Evolutionary conservation across 1,140 invertebrate genomes (phyloP).

Genomic region (Papilio polytes): DNA sequence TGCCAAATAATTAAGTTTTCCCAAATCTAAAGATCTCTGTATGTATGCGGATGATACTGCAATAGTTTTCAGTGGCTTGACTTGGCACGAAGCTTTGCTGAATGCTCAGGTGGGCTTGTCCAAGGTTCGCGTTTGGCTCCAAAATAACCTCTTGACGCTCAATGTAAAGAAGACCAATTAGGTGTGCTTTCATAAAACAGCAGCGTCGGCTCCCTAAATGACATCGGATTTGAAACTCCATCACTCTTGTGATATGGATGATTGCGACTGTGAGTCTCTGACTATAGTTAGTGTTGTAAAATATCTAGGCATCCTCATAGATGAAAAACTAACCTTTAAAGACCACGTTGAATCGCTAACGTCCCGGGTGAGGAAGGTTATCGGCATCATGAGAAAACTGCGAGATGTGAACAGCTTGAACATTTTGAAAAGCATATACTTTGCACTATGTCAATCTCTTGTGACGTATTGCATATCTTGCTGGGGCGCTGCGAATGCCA

Average conservation of each 20-base stretch:
- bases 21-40: too few relatives aligned
- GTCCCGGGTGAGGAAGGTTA: background rate
- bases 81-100: background rate
- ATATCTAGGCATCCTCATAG: background rate
- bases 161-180: slow-evolving; percentile 4
- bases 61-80: background rate
- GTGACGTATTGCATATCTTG: background rate
- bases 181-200: slow-evolving; percentile 14
- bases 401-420: background rate
- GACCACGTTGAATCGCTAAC: background rate
- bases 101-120: background rate
- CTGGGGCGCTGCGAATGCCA: background rate
- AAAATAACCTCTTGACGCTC: slow-evolving; percentile 10
- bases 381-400: background rate
- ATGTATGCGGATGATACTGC: slow-evolving; percentile 49
- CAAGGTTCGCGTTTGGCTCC: background rate
- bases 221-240: background rate
- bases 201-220: background rate
- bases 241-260: background rate
- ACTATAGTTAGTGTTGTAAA: background rate
- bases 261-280: background rate
- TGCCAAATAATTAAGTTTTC: too few relatives aligned
- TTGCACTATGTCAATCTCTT: background rate
- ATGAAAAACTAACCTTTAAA: background rate
- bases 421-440: background rate